Evolutionary conservation across 2,888 invertebrate genomes (phyloP).

Genomic region (Sesia bembeciformis): DNA sequence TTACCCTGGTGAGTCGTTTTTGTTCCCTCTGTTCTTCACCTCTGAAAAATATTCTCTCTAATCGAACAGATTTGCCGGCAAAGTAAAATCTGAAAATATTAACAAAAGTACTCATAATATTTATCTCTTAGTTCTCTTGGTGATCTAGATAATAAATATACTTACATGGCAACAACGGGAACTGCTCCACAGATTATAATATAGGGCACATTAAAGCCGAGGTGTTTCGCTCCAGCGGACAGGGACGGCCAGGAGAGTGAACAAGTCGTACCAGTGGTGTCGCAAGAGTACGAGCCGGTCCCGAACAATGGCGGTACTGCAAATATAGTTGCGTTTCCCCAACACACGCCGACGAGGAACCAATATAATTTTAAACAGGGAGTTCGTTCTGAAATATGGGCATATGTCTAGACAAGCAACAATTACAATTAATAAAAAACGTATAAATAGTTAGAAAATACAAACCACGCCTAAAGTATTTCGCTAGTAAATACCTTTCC

Average conservation of each 20-base stretch:
- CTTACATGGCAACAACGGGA: conserved; percentile 64
- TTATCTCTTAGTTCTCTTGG: not conserved
- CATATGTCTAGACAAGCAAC: not conserved
- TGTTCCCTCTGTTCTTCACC: conserved; percentile 57
- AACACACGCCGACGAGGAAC: conserved; percentile 52
- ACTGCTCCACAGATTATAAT: conserved; percentile 51
- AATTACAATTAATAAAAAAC: not conserved
- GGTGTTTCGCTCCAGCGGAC: conserved; percentile 44
- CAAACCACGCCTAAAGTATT: conserved; percentile 59
- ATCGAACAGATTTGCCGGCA: conserved; percentile 56
- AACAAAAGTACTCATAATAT: no score
- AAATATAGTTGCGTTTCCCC: conserved; percentile 51
- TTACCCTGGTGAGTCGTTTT: conserved; percentile 56
- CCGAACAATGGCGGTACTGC: conserved; percentile 65
- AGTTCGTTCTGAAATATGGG: conserved; percentile 39
- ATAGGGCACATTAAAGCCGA: conserved; percentile 59
- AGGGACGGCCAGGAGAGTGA: conserved; percentile 60
- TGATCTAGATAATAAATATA: conserved; percentile 3
- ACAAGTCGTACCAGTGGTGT: conserved; percentile 62
- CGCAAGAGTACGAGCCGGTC: conserved; percentile 66
- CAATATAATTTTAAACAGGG: conserved; percentile 57
- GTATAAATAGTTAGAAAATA: conserved; percentile 3
- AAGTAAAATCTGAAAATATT: conserved; percentile 49
- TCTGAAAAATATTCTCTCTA: conserved; percentile 61
- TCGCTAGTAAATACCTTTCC: conserved; percentile 66